Percentiles rank a stretch among this genome's conserved stretches.
phyloP scores from a whole-genome alignment of 1,140 invertebrate genomes.

The Plutomurus gul region DNA sequence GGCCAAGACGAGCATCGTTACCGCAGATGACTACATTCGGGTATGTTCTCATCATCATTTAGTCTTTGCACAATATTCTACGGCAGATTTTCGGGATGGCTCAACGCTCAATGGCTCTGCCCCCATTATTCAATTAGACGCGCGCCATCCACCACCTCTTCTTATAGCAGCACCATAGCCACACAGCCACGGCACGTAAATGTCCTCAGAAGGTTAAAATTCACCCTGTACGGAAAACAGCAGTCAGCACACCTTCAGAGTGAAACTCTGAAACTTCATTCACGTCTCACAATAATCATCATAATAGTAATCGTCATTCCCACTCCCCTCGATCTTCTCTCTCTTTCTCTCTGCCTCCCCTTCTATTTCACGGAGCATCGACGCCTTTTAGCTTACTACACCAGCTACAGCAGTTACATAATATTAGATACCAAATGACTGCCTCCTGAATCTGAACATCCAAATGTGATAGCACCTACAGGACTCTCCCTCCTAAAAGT shows the following conservation, averaged over 20 bases:
- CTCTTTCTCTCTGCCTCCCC: no score
- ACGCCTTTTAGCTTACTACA: no score
- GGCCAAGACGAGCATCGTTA: slow-evolving; percentile 67
- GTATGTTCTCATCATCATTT: slow-evolving; percentile 55
- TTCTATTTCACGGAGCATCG: not conserved
- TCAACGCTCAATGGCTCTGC: no score
- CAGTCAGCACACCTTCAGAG: not conserved
- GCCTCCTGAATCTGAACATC: no score
- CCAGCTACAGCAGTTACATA: no score
- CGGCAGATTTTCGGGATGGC: not conserved
- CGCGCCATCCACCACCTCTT: not conserved
- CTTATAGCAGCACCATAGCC: not conserved
- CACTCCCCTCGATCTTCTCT: not conserved
- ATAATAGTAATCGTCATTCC: slow-evolving; percentile 22
- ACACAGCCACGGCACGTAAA: no score
- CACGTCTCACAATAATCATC: slow-evolving; percentile 23
- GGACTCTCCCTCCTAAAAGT: no score
- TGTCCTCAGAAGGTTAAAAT: not conserved
- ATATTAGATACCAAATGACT: no score
- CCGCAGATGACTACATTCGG: slow-evolving; percentile 67
- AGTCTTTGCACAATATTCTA: not conserved
- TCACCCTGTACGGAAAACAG: not conserved
- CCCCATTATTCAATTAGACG: not conserved
- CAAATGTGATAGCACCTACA: no score
- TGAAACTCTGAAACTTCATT: slow-evolving; percentile 20